Conservation (phyloP, 2,888 invertebrate species). For the Drosophila falleni region DNA sequence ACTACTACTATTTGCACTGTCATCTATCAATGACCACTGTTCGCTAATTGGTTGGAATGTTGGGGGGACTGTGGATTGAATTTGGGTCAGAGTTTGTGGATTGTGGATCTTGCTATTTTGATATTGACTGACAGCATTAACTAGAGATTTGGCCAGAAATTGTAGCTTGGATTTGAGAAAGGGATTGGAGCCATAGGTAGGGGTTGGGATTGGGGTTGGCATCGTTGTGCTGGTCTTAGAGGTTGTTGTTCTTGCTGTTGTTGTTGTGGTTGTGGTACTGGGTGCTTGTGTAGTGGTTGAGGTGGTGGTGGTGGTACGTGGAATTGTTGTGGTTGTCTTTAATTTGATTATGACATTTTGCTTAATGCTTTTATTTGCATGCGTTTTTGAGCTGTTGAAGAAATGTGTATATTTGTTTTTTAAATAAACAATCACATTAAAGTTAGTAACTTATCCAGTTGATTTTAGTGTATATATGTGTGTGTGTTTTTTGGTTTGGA, state of each 20-base stretch:
- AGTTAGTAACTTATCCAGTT: conserved; percentile 70
- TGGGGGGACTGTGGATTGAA: conserved; percentile 22
- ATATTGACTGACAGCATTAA: conserved; percentile 53
- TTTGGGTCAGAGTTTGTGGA: conserved; percentile 22
- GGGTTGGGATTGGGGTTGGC: conserved; percentile 13
- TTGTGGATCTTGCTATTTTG: conserved; percentile 34
- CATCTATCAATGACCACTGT: conserved; percentile 45
- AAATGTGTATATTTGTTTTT: conserved; percentile 72
- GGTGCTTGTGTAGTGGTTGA: conserved; percentile 55
- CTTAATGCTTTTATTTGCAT: conserved; percentile 80
- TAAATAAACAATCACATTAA: conserved; percentile 75
- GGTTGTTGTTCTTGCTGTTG: conserved; percentile 26
- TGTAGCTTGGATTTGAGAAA: conserved; percentile 69
- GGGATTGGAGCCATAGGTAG: conserved; percentile 65
- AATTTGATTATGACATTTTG: conserved; percentile 67
- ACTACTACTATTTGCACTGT: conserved; percentile 43
- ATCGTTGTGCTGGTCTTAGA: conserved; percentile 35
- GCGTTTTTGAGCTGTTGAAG: conserved; percentile 83
- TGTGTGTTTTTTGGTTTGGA: conserved; percentile 30
- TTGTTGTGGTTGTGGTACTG: conserved; percentile 50
- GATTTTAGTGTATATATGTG: conserved; percentile 14
- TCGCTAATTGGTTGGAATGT: conserved; percentile 16
- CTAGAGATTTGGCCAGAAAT: conserved; percentile 60
- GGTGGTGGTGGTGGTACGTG: conserved; percentile 11
- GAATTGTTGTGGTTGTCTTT: conserved; percentile 60